phyloP scores from a whole-genome alignment of 1,140 invertebrate genomes.

The Listronotus oregonensis region DNA sequence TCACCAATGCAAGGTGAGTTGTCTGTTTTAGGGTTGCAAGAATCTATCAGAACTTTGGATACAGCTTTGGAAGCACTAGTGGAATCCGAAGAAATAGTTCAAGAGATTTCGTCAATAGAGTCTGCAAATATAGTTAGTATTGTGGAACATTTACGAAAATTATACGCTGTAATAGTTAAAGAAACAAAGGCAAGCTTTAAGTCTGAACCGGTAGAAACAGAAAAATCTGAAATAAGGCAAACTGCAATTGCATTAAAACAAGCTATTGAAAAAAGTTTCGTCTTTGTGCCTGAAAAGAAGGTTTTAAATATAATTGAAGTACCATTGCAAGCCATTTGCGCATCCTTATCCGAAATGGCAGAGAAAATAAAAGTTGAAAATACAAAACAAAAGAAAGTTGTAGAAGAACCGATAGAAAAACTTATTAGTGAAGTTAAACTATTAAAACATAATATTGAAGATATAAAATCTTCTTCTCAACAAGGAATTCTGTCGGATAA shows the following conservation, averaged over 20 bases:
- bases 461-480: conserved; percentile 15
- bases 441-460: conserved; percentile 32
- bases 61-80: neutral
- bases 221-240: conserved; percentile 21
- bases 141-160: neutral
- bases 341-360: neutral
- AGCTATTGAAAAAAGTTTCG: conserved; percentile 3
- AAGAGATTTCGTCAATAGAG: neutral
- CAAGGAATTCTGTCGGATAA: conserved; percentile 27
- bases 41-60: neutral
- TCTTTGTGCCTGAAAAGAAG: neutral
- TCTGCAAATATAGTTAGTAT: neutral
- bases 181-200: neutral
- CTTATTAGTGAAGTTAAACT: conserved; percentile 11
- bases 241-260: conserved; percentile 18
- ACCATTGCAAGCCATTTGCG: conserved; percentile 7
- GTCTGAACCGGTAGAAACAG: conserved; percentile 7
- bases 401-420: neutral
- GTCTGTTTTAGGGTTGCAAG: neutral
- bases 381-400: neutral
- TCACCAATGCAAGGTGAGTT: too few relatives aligned
- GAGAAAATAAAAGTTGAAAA: too few relatives aligned
- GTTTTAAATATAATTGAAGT: neutral
- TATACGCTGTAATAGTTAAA: neutral
- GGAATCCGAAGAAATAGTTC: neutral